Evolutionary conservation across 2,113 vertebrate genomes (phyloP).

Genomic region (Pogona vitticeps): DNA sequence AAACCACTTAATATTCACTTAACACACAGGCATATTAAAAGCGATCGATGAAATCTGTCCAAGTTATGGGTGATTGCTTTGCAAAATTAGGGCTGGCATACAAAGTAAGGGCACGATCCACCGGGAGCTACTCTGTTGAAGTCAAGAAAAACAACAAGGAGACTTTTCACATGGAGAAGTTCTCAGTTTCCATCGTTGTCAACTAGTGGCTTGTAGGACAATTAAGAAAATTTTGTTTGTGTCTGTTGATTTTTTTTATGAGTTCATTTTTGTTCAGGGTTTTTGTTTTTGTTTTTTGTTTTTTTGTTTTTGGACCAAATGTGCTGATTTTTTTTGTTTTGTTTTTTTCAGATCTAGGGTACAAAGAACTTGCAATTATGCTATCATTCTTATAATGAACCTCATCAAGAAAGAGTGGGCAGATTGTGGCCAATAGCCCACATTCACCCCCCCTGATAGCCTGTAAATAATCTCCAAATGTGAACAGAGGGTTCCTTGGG

Average conservation of each 20-base stretch:
- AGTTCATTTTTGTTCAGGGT: neutral
- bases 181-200: neutral
- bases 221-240: too few relatives aligned
- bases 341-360: too few relatives aligned
- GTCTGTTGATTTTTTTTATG: neutral
- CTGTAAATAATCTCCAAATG: too few relatives aligned
- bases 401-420: too few relatives aligned
- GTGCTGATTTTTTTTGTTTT: too few relatives aligned
- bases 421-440: too few relatives aligned
- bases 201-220: neutral
- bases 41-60: constrained; percentile 13
- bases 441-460: too few relatives aligned
- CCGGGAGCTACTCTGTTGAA: neutral
- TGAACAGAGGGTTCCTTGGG: too few relatives aligned
- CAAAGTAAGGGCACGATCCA: neutral
- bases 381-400: too few relatives aligned
- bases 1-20: constrained; percentile 17
- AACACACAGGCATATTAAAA: neutral
- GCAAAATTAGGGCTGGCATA: constrained; percentile 19
- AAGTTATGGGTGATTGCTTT: constrained; percentile 9
- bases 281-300: neutral
- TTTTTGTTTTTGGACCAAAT: neutral
- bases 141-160: neutral
- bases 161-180: neutral
- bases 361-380: too few relatives aligned